Conservation (phyloP, 2,797 vertebrate species). For the Myotis daubentonii region DNA sequence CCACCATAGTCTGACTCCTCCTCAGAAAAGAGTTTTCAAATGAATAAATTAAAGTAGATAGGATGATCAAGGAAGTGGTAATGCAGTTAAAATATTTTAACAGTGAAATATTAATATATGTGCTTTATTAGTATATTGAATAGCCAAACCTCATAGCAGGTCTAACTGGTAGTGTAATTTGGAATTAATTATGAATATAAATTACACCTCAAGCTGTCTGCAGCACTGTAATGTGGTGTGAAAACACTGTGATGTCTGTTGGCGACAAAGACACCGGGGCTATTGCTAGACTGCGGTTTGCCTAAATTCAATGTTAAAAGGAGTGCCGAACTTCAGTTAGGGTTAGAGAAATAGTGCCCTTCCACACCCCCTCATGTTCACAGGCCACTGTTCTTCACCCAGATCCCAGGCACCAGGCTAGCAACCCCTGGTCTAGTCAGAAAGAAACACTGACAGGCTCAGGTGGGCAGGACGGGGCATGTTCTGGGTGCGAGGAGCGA, state of each 20-base stretch:
- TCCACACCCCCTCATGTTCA: not conserved
- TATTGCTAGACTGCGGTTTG: not conserved
- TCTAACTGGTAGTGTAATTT: not conserved
- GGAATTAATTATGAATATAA: constrained; percentile 39
- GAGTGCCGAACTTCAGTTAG: not conserved
- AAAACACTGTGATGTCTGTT: not conserved
- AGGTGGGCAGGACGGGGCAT: too few species aligned
- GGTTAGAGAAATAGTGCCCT: not conserved
- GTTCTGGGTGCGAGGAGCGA: too few species aligned
- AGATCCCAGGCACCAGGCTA: not conserved
- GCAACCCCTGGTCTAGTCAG: not conserved
- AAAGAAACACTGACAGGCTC: not conserved
- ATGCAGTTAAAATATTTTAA: constrained; percentile 29
- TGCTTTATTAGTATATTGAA: constrained; percentile 15
- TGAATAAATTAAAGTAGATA: not conserved
- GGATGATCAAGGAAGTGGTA: constrained; percentile 3
- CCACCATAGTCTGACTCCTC: too few species aligned
- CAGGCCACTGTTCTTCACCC: not conserved
- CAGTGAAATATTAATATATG: not conserved
- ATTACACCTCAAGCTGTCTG: not conserved
- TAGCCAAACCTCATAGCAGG: not conserved
- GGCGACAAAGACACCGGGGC: not conserved
- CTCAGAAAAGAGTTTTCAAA: constrained; percentile 29
- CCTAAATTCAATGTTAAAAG: not conserved
- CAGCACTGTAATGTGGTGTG: not conserved